phyloP scores from a whole-genome alignment of 2,888 invertebrate species.

The Andrena dorsata region DNA sequence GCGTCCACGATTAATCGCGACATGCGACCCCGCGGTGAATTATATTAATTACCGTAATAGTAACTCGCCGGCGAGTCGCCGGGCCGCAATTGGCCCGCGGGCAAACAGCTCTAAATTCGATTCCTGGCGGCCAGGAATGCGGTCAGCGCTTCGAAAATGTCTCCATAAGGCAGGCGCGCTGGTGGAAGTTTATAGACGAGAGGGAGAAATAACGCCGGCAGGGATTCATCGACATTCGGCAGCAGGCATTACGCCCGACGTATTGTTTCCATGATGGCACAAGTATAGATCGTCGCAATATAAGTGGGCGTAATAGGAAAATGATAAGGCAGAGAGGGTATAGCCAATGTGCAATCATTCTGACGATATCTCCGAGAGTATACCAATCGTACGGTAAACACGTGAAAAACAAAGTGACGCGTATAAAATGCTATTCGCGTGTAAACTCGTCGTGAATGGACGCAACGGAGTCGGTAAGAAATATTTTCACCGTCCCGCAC shows the following conservation, averaged over 20 bases:
- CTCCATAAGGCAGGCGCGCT: not conserved
- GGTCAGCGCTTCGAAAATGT: not conserved
- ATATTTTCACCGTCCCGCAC: not conserved
- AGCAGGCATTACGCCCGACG: conserved; percentile 3
- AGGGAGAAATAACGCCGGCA: not conserved
- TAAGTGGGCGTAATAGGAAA: conserved; percentile 42
- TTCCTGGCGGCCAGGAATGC: not conserved
- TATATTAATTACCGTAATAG: conserved; percentile 30
- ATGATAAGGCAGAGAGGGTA: conserved; percentile 32
- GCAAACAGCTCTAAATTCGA: not conserved
- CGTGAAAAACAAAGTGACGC: not conserved
- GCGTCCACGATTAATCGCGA: conserved; percentile 48
- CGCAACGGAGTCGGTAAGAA: not conserved
- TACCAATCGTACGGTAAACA: conserved; percentile 19
- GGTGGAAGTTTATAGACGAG: not conserved
- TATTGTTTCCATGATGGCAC: not conserved
- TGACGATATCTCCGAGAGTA: conserved; percentile 25
- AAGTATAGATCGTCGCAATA: not conserved
- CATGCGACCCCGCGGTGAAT: conserved; percentile 30
- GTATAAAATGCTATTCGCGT: not conserved
- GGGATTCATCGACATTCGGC: not conserved
- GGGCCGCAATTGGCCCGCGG: not conserved
- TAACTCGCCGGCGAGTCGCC: conserved; percentile 4
- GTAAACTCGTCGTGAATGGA: not conserved
- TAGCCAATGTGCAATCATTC: conserved; percentile 1